These are phyloP conservation scores for Drosophila sp. DNA, from an alignment of 1,140 invertebrate genomes.

Conservation along the genomic window DNA sequence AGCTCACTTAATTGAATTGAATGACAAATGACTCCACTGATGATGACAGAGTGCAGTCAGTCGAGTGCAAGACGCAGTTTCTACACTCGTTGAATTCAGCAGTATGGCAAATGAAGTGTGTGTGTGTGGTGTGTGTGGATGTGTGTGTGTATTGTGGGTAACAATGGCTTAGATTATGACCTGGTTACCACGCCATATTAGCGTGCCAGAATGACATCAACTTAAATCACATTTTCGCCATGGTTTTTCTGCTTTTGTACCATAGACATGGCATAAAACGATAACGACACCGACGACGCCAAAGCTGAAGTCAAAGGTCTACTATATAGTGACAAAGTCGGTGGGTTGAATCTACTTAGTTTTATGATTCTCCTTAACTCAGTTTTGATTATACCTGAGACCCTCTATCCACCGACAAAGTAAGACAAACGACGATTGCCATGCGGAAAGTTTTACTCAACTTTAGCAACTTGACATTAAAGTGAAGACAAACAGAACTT, in stretches of 20 bases:
- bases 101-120: slow-evolving; percentile 61
- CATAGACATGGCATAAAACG: slow-evolving; percentile 68
- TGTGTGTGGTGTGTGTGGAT: slow-evolving; percentile 7
- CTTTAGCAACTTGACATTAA: slow-evolving; percentile 22
- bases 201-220: slow-evolving; percentile 77
- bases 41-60: slow-evolving; percentile 62
- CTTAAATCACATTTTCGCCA: slow-evolving; percentile 74
- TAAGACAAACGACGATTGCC: slow-evolving; percentile 14
- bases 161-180: slow-evolving; percentile 59
- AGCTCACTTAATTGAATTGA: slow-evolving; percentile 77
- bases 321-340: neutral
- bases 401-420: slow-evolving; percentile 11
- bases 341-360: neutral
- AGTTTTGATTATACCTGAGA: slow-evolving; percentile 15
- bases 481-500: neutral
- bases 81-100: slow-evolving; percentile 20
- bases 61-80: slow-evolving; percentile 51
- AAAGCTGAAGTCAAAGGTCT: slow-evolving; percentile 38
- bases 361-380: slow-evolving; percentile 26
- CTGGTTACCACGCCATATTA: slow-evolving; percentile 63
- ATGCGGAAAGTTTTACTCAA: slow-evolving; percentile 12
- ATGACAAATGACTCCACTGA: slow-evolving; percentile 50
- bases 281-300: slow-evolving; percentile 49
- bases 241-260: slow-evolving; percentile 49
- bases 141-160: slow-evolving; percentile 5